Base-by-base conservation (phyloP, 2,113 vertebrate species). In the Hippocampus comes region DNA sequence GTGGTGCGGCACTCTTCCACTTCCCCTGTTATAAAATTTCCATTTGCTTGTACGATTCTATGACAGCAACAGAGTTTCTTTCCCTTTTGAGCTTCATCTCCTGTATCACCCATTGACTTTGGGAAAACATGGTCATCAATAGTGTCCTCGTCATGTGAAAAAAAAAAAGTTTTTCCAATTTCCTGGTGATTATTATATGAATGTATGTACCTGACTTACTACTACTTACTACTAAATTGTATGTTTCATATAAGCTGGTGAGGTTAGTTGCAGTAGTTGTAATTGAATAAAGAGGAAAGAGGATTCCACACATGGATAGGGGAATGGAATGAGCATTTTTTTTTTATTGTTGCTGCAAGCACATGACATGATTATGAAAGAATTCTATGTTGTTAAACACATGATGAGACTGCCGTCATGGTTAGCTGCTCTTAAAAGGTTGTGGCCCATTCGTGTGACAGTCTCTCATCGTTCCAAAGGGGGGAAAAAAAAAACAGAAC, bases 301-400 rank as follows among this genome's bases (percentile, higher is more conserved):
- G 2, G 18, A 67, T 34, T 38, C 20, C 70, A 8, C 56, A 2
- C 56, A 21, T 17, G 18, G 57, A 63, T 8, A 11, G 30, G 20
- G 38, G 41, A 25, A n/a, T 21, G 27, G 43, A 70, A 30, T 27
- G 53, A 71, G 71, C 38, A 21, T 67, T 59, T 46, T 67, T 41
- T 21, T 30, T 59, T 49, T 7, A 63, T 67, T 51, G 34, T 69
- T 56, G 42, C 66, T 70, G 56, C 6, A 51, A 78, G 71, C 71
- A 20, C 80, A 74, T 85, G 81, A 85, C 77, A 18, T 71, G 66
- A 78, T 57, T 78, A 59, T 82, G 77, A 86, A 82, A 70, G 75
- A 77, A 30, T 15, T 15, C 72, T 85, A 68, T 85, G 77, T 84
- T 72, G 66, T 53, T 61, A 68, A 79, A 85, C 77, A 80, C 75